Conservation (phyloP, 2,888 invertebrate species). For the Hypomecis atomaria region DNA sequence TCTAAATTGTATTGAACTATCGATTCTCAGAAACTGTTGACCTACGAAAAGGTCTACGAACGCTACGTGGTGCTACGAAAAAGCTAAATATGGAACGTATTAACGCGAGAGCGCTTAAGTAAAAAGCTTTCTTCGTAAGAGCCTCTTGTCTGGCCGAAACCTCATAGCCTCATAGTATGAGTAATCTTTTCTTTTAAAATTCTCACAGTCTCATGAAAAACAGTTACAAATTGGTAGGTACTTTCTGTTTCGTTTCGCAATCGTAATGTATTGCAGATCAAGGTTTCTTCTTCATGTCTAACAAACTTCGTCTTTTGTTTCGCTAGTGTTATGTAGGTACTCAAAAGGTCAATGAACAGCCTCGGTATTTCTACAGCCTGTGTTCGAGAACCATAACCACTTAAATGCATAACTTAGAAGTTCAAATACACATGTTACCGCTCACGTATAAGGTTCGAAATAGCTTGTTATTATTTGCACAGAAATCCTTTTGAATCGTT, state of each 20-base stretch:
- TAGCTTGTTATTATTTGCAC: slow-evolving; percentile 34
- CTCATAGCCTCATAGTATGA: background rate
- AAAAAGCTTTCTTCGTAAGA: background rate
- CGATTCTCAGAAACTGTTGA: slow-evolving; percentile 30
- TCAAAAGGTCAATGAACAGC: slow-evolving; percentile 84
- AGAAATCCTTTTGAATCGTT: slow-evolving; percentile 66
- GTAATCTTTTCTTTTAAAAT: slow-evolving; percentile 12
- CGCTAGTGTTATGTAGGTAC: slow-evolving; percentile 78
- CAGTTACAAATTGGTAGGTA: slow-evolving; percentile 19
- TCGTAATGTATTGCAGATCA: slow-evolving; percentile 67
- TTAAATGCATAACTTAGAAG: slow-evolving; percentile 49
- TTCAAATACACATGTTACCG: slow-evolving; percentile 57
- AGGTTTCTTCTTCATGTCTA: slow-evolving; percentile 72
- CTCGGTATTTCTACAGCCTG: slow-evolving; percentile 80
- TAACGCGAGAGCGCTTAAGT: background rate
- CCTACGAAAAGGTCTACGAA: slow-evolving; percentile 39
- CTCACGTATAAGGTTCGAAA: slow-evolving; percentile 64
- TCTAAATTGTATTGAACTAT: slow-evolving; percentile 35
- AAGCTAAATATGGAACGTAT: slow-evolving; percentile 2
- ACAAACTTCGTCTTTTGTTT: slow-evolving; percentile 81
- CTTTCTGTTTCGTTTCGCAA: slow-evolving; percentile 48
- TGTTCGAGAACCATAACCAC: slow-evolving; percentile 59
- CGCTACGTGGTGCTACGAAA: slow-evolving; percentile 37
- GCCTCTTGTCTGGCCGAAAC: too few species aligned
- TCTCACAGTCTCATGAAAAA: slow-evolving; percentile 9